Conservation (phyloP, 1,140 invertebrate genomes). For the Heliconius hermathena region DNA sequence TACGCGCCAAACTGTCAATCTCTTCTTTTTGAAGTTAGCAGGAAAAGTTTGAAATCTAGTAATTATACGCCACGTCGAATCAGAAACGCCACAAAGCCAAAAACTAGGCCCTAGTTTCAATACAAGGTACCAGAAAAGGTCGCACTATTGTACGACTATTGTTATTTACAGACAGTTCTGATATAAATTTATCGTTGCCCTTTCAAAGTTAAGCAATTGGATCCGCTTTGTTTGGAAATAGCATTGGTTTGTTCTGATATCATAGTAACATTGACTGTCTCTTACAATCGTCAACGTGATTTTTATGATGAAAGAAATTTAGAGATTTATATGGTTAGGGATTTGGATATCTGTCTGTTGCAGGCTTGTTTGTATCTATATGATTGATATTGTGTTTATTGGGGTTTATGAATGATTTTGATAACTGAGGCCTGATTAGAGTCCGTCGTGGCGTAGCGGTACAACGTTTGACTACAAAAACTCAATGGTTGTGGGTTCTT, state of each 20-base stretch:
- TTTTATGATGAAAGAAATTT: background rate
- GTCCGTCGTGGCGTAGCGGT: too few relatives aligned
- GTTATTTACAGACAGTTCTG: constrained; percentile 4
- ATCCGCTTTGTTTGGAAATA: background rate
- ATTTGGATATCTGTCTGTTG: background rate
- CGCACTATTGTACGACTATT: constrained; percentile 3
- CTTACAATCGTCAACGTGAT: background rate
- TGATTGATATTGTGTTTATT: background rate
- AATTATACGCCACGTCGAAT: background rate
- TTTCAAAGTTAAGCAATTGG: constrained; percentile 9
- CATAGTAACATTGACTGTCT: background rate
- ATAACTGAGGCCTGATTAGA: too few relatives aligned
- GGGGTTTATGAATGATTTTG: too few relatives aligned
- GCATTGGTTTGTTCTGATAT: background rate
- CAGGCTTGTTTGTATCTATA: background rate
- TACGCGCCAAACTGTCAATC: too few relatives aligned
- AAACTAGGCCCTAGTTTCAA: background rate
- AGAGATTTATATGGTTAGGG: background rate
- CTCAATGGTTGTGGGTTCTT: too few relatives aligned
- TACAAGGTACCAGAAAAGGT: background rate
- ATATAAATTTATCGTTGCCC: constrained; percentile 7
- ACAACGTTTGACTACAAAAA: too few relatives aligned
- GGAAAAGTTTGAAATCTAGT: background rate
- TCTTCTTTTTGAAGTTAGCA: too few relatives aligned
- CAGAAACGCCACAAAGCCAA: background rate